Conservation (phyloP, 1,140 invertebrate species). For the Maniola jurtina region DNA sequence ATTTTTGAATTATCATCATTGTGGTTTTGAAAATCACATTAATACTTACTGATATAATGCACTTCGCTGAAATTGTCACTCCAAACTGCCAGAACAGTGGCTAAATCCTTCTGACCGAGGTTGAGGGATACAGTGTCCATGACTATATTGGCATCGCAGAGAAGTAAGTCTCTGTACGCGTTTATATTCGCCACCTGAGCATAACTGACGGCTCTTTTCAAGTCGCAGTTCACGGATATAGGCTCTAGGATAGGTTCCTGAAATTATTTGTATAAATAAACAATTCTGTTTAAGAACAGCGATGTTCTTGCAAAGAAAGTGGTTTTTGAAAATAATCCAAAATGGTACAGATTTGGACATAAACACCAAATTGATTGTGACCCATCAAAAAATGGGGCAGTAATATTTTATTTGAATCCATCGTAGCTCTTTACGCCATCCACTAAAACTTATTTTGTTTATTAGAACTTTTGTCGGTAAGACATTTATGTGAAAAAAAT, state of each 20-base stretch:
- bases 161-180: conserved; percentile 56
- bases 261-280: conserved; percentile 23
- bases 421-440: too few species aligned
- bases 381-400: too few species aligned
- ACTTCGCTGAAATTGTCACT: conserved; percentile 81
- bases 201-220: conserved; percentile 83
- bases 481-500: too few species aligned
- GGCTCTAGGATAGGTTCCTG: conserved; percentile 89
- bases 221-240: conserved; percentile 84
- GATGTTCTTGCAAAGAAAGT: too few species aligned
- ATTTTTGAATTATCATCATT: too few species aligned
- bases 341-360: too few species aligned
- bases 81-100: conserved; percentile 84
- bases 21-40: too few species aligned
- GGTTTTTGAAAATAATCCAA: too few species aligned
- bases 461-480: too few species aligned
- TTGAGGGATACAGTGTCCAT: conserved; percentile 84
- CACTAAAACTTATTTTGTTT: too few species aligned
- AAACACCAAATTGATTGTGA: too few species aligned
- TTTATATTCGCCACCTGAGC: conserved; percentile 50
- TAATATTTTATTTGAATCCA: too few species aligned
- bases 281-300: background rate
- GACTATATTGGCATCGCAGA: conserved; percentile 84
- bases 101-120: conserved; percentile 86
- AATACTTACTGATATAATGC: conserved; percentile 61